phyloP scores from a whole-genome alignment of 2,888 invertebrate genomes.

The Congeria kusceri region DNA sequence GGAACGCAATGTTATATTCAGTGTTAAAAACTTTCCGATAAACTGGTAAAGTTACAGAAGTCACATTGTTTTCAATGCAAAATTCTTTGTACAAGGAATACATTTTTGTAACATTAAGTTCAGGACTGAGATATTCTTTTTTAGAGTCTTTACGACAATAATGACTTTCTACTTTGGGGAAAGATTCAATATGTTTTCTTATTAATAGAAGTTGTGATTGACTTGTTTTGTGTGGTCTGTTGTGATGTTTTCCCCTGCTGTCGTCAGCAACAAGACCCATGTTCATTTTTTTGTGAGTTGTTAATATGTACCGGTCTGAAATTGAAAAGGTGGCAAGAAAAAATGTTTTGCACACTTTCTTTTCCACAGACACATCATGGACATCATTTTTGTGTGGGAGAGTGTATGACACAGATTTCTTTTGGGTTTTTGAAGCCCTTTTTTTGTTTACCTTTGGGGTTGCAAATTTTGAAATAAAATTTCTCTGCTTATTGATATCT shows the following conservation, averaged over 20 bases:
- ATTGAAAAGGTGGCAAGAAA: conserved; percentile 30
- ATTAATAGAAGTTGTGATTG: not conserved
- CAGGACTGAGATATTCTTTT: conserved; percentile 12
- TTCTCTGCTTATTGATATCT: conserved; percentile 27
- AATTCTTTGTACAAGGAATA: conserved; percentile 1
- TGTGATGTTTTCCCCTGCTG: conserved; percentile 15
- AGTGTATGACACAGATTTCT: too few species aligned
- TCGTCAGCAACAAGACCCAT: not conserved
- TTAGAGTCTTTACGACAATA: conserved; percentile 38
- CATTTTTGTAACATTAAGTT: conserved; percentile 32
- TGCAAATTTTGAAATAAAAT: conserved; percentile 27
- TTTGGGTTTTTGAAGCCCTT: too few species aligned
- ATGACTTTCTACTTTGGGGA: conserved; percentile 45
- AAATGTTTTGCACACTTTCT: conserved; percentile 35
- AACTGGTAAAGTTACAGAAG: not conserved
- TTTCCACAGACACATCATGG: not conserved
- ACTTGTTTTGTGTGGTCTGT: conserved; percentile 18
- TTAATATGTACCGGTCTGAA: conserved; percentile 14
- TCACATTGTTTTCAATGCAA: not conserved
- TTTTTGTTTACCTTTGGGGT: not conserved
- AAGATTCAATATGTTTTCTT: conserved; percentile 31
- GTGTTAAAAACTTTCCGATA: conserved; percentile 35
- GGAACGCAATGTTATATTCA: conserved; percentile 28
- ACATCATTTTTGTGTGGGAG: too few species aligned
- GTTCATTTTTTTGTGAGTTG: not conserved